Base-by-base conservation (phyloP, 2,113 vertebrate species). In the Mionectes macconnelli region DNA sequence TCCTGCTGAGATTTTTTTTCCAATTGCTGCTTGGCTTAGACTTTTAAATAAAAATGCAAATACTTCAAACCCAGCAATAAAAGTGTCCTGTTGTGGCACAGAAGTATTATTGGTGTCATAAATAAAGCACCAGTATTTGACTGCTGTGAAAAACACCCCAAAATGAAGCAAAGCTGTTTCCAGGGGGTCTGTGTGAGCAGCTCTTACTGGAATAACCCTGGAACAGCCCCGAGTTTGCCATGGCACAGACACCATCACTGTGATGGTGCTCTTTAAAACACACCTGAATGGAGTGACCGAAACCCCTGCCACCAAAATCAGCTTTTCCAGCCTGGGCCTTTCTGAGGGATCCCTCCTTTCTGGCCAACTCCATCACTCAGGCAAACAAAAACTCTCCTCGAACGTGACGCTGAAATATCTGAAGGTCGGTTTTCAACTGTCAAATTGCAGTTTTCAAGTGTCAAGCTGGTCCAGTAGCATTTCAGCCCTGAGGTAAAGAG, bases 1-100 rank as follows among this genome's bases (percentile, higher is more conserved):
- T 77, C 2, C 0, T 25, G 42, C 52, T 9, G n/a, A 27, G 47
- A 1, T 37, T 55, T 45, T 18, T 53, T 67, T 82, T 8, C 1
- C 59, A n/a, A 68, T 84, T 50, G 57, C 45, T 63, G 67, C 63
- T 70, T 74, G 56, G 55, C 47, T 96, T 73, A 35, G 59, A 57
- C 47, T 59, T 87, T 62, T 63, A 93, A 50, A 93, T 90, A 81
- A 79, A 52, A 94, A 93, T 37, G 87, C 86, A 95, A 85, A 89
- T 85, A 55, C 42, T 89, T 87, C 85, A 81, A 85, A 75, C 57
- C 67, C 57, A 40, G 72, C 85, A 93, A 91, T 86, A 81, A 86
- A 81, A 90, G 68, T 62, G 57, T 70, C 49, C 42, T 64, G 42
- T 90, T 90, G 49, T 67, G 73, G 62, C 62, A 82, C 22, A 57